phyloP scores from a whole-genome alignment of 1,140 invertebrate genomes.

The Hesperophylax magnus region DNA sequence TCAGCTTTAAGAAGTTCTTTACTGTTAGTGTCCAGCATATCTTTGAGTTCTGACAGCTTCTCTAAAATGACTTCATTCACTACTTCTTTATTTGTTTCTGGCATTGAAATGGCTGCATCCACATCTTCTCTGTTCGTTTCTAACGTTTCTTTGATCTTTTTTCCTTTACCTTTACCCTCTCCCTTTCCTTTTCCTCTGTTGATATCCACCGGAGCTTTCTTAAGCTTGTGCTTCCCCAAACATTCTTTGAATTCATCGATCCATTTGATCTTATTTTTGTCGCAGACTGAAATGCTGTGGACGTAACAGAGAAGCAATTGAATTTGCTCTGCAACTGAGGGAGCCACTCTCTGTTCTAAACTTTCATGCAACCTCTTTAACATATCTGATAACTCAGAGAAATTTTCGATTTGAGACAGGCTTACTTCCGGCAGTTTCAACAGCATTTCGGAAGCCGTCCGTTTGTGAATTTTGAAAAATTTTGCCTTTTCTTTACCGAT shows the following conservation, averaged over 20 bases:
- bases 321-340: neutral
- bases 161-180: neutral
- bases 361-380: neutral
- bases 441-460: neutral
- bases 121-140: neutral
- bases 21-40: neutral
- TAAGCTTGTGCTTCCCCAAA: neutral
- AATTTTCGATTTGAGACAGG: neutral
- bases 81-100: neutral
- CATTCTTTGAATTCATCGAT: neutral
- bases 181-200: neutral
- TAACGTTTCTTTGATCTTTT: too few species aligned
- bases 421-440: neutral
- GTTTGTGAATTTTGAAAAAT: neutral
- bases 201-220: neutral
- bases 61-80: neutral
- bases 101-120: neutral
- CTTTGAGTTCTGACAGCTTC: neutral
- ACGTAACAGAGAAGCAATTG: neutral
- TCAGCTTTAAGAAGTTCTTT: neutral
- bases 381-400: neutral
- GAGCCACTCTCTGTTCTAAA: neutral
- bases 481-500: neutral
- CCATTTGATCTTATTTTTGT: neutral
- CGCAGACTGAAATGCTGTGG: neutral